phyloP scores from a whole-genome alignment of 2,888 invertebrate species.

The Byasa hedistus region DNA sequence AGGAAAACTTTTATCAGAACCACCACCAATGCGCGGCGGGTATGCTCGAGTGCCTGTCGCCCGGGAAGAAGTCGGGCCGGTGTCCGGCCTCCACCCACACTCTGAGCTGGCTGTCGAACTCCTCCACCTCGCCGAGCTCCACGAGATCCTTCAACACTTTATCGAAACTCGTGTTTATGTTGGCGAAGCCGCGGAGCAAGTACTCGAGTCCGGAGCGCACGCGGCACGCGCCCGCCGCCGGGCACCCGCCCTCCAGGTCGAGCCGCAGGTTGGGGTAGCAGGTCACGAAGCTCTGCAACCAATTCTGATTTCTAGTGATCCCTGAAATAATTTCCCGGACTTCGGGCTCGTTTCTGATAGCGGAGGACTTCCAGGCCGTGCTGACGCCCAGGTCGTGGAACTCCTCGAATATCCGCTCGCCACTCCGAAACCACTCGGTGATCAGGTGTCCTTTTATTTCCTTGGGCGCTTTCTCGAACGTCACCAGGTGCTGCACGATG shows the following conservation, averaged over 20 bases:
- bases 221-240: conserved; percentile 34
- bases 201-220: conserved; percentile 36
- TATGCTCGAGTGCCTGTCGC: conserved; percentile 28
- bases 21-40: conserved; percentile 39
- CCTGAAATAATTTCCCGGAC: conserved; percentile 25
- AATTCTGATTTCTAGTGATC: conserved; percentile 32
- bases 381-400: conserved; percentile 32
- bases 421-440: conserved; percentile 34
- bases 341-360: conserved; percentile 28
- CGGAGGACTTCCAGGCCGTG: conserved; percentile 31
- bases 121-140: conserved; percentile 35
- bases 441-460: conserved; percentile 34
- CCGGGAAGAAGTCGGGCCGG: conserved; percentile 35
- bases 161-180: conserved; percentile 31
- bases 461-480: conserved; percentile 35
- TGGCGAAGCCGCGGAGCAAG: conserved; percentile 32
- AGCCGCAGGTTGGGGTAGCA: conserved; percentile 35
- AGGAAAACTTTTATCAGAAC: conserved; percentile 24
- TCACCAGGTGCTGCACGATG: conserved; percentile 27
- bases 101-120: conserved; percentile 35
- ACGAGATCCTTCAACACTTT: conserved; percentile 32
- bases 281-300: conserved; percentile 36
- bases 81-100: conserved; percentile 36
- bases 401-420: conserved; percentile 37
- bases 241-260: conserved; percentile 33